These are phyloP conservation scores for Sceloporus undulatus DNA, from an alignment of 2,113 vertebrate species.

Conservation along the genomic window DNA sequence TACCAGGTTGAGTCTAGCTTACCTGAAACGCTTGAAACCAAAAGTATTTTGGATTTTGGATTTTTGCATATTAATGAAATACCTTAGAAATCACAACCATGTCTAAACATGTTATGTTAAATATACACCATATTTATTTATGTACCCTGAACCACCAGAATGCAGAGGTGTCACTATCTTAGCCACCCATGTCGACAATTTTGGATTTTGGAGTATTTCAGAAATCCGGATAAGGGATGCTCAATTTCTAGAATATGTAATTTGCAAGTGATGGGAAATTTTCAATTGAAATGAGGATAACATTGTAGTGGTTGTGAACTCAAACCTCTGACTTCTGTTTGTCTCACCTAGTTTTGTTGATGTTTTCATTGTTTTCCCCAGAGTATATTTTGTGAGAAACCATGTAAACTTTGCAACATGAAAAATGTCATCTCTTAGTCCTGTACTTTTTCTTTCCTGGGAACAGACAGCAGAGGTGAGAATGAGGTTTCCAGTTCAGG, in stretches of 20 bases:
- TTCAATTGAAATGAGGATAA: slow-evolving; percentile 2
- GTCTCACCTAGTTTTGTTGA: slow-evolving; percentile 17
- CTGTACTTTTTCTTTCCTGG: slow-evolving; percentile 39
- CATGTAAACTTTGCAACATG: slow-evolving; percentile 43
- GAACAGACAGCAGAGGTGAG: slow-evolving; percentile 45
- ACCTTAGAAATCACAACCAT: too few relatives aligned
- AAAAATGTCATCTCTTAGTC: slow-evolving; percentile 31
- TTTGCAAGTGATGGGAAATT: neutral
- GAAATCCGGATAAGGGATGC: too few relatives aligned
- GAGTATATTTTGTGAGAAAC: slow-evolving; percentile 33
- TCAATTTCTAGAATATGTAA: neutral
- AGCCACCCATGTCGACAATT: too few relatives aligned
- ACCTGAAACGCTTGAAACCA: too few relatives aligned
- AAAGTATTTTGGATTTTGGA: too few relatives aligned
- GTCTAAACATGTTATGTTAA: too few relatives aligned
- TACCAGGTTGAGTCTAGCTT: too few relatives aligned
- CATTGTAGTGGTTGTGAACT: slow-evolving; percentile 26
- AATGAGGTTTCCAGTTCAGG: slow-evolving; percentile 50
- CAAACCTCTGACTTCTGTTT: slow-evolving; percentile 31
- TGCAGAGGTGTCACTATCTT: too few relatives aligned
- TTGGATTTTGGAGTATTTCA: too few relatives aligned
- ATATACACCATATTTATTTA: too few relatives aligned
- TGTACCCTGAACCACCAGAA: too few relatives aligned
- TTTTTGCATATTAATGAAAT: too few relatives aligned
- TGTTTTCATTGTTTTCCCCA: slow-evolving; percentile 9